Evolutionary conservation across 2,888 invertebrate species (phyloP), one percentile per base, ranked within the genome.

Genomic region (Acleris literana): DNA sequence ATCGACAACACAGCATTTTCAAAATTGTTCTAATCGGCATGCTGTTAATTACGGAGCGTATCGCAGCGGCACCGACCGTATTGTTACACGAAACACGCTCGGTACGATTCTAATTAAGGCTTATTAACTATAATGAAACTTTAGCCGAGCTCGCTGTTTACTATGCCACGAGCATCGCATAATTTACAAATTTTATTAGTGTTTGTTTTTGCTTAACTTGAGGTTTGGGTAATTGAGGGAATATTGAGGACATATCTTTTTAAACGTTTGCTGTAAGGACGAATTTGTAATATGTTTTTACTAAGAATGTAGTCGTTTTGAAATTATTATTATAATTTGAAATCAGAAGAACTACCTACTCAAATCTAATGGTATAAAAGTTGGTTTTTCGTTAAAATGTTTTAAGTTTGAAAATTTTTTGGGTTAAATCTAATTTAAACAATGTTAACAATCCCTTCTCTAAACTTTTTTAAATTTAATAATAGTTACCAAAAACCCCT

Each of bases 31-130:
- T 51, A 54, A 66, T 66, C 56, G 61, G 33, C 56, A 56, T 52
- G 5, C 56, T 39, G 65, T 56, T 66, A 66, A 66, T 66, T 61
- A 61, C 60, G 17, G 18, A n/a, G 39, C 29, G 60, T 39, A 44
- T 49, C 51, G 39, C 18, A 25, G 51, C 59, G 25, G 44, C 25
- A 9, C 48, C 29, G 63, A 64, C 54, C 5, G 69, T 69, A 74
- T 76, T 82, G 78, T 78, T 76, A 77, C 74, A 72, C 75, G 65
- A 68, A 76, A 75, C 81, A 78, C 76, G 78, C 72, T 64, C 63
- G 69, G 71, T 72, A 75, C 76, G 76, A 76, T 80, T 83, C 84
- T 83, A 84, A 85, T 84, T 85, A 81, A 73, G 68, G 72, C 78
- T 79, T 80, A 82, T 83, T 83, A 83, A 74, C 74, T 66, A 62